phyloP scores from a whole-genome alignment of 2,797 vertebrate species.

The Peromyscus melanophrys region DNA sequence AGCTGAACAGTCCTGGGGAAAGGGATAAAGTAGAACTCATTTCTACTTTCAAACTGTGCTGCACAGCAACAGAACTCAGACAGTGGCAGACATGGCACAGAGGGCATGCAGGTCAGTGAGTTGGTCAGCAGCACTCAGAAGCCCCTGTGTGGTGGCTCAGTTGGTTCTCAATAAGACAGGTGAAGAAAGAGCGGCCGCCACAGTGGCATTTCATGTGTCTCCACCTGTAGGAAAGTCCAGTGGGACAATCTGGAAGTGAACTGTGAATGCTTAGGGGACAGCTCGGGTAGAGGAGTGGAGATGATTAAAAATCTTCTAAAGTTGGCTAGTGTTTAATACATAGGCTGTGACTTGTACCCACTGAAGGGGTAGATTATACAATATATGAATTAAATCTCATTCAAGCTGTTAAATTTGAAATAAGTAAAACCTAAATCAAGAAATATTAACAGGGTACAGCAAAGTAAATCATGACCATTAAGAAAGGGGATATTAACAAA shows the following conservation, averaged over 20 bases:
- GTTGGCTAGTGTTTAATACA: not conserved
- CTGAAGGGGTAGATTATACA: not conserved
- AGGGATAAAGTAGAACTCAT: not conserved
- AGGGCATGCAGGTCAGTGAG: not conserved
- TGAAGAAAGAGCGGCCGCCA: not conserved
- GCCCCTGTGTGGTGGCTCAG: accelerated
- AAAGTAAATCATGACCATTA: conserved; percentile 64
- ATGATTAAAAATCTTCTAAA: not conserved
- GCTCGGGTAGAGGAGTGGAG: no score
- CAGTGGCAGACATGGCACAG: not conserved
- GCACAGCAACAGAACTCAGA: not conserved
- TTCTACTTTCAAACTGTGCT: not conserved
- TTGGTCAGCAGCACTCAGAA: not conserved
- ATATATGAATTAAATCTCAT: not conserved
- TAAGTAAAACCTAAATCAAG: not conserved
- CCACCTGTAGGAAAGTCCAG: not conserved
- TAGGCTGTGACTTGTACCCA: not conserved
- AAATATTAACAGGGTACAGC: not conserved
- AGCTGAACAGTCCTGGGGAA: not conserved
- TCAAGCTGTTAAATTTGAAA: conserved; percentile 49
- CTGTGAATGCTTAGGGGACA: not conserved
- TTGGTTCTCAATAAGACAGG: not conserved
- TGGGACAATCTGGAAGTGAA: not conserved
- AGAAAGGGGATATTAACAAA: conserved; percentile 2
- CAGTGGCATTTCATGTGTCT: not conserved